Evolutionary conservation across 2,888 invertebrate species (phyloP).

Genomic region (Idaea biselata): DNA sequence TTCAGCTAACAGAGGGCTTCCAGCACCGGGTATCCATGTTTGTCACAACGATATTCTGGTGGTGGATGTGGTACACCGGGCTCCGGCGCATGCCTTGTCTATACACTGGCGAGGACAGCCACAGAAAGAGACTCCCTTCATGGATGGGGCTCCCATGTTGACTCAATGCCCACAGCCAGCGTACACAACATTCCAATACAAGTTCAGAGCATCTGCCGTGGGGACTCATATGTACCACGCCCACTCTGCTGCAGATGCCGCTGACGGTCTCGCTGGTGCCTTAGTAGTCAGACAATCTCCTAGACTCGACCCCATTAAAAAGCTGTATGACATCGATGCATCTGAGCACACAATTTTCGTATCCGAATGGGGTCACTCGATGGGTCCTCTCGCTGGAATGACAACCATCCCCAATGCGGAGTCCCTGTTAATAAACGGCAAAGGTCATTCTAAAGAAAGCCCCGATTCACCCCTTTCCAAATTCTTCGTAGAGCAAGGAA

Average conservation of each 20-base stretch:
- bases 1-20: slow-evolving; percentile 84
- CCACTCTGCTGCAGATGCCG: slow-evolving; percentile 84
- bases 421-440: slow-evolving; percentile 83
- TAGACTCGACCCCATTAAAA: slow-evolving; percentile 79
- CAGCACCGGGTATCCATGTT: slow-evolving; percentile 83
- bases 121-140: slow-evolving; percentile 84
- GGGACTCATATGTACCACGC: slow-evolving; percentile 90
- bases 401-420: slow-evolving; percentile 66
- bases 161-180: slow-evolving; percentile 89
- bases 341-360: slow-evolving; percentile 85
- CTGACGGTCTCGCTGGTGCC: slow-evolving; percentile 86
- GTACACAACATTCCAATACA: slow-evolving; percentile 88
- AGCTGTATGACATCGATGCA: slow-evolving; percentile 86
- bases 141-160: slow-evolving; percentile 89
- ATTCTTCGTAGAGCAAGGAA: slow-evolving; percentile 80
- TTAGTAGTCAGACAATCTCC: slow-evolving; percentile 85
- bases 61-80: slow-evolving; percentile 87
- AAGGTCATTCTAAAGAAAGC: slow-evolving; percentile 69
- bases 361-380: slow-evolving; percentile 85
- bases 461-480: slow-evolving; percentile 61
- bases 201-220: slow-evolving; percentile 85
- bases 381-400: slow-evolving; percentile 71
- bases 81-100: slow-evolving; percentile 85
- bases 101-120: slow-evolving; percentile 92
- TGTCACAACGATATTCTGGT: slow-evolving; percentile 88